These are phyloP conservation scores for Pomacea maculata DNA, from an alignment of 1,140 invertebrate genomes.

Conservation along the genomic window DNA sequence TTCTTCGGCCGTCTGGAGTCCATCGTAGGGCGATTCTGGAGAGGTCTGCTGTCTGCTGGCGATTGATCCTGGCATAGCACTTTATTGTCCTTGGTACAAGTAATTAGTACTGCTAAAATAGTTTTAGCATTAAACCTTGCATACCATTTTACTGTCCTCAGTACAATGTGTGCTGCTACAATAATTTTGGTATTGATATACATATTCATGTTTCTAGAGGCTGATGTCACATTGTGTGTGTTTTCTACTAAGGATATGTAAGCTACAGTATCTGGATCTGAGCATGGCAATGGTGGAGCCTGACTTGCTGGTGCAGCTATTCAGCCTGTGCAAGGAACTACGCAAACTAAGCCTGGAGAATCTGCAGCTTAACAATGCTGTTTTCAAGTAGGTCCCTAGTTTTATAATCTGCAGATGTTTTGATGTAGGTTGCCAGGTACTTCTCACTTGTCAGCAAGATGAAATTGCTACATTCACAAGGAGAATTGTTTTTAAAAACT, in stretches of 20 bases:
- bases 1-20: too few relatives aligned
- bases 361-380: slow-evolving; percentile 72
- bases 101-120: too few relatives aligned
- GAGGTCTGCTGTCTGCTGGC: too few relatives aligned
- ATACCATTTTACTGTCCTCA: neutral
- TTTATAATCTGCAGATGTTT: neutral
- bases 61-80: too few relatives aligned
- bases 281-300: slow-evolving; percentile 78
- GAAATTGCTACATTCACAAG: too few relatives aligned
- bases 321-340: slow-evolving; percentile 76
- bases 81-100: too few relatives aligned
- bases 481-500: neutral
- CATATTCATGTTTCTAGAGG: neutral
- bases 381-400: slow-evolving; percentile 67
- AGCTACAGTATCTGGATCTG: slow-evolving; percentile 84
- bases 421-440: neutral
- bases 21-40: too few relatives aligned
- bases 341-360: slow-evolving; percentile 86
- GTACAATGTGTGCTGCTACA: neutral
- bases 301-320: slow-evolving; percentile 70
- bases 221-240: neutral
- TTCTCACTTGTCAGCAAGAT: neutral
- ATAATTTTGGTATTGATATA: neutral
- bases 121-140: too few relatives aligned
- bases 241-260: slow-evolving; percentile 51